Evolutionary conservation across 2,888 invertebrate genomes (phyloP).

Genomic region (Plusia festucae): DNA sequence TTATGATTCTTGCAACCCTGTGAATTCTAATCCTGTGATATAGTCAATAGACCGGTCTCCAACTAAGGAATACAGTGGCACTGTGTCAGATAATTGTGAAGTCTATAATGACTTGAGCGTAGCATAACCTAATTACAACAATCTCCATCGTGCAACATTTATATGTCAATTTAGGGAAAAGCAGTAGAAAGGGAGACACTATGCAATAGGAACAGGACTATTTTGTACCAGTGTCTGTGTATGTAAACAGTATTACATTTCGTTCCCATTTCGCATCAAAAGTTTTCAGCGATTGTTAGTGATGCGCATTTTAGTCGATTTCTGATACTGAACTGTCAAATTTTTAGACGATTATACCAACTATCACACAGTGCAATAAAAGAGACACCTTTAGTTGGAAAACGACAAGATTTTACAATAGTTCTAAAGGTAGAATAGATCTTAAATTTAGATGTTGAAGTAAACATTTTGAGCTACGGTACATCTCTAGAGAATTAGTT

Average conservation of each 20-base stretch:
- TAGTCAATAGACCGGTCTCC: constrained; percentile 72
- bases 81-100: constrained; percentile 43
- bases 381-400: constrained; percentile 63
- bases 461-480: constrained; percentile 85
- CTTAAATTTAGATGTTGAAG: constrained; percentile 78
- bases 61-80: constrained; percentile 67
- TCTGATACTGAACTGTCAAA: constrained; percentile 12
- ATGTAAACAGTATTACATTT: no score
- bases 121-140: neutral
- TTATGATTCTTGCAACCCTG: constrained; percentile 80
- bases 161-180: neutral
- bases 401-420: constrained; percentile 68
- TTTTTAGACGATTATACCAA: constrained; percentile 31
- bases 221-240: no score
- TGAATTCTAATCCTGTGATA: constrained; percentile 84
- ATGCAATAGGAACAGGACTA: constrained; percentile 26
- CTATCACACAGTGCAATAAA: constrained; percentile 54
- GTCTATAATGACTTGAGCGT: constrained; percentile 7
- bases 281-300: neutral
- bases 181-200: constrained; percentile 12
- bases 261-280: no score
- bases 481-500: constrained; percentile 77
- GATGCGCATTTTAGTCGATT: constrained; percentile 23
- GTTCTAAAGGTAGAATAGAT: constrained; percentile 75
- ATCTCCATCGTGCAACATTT: no score